phyloP scores from a whole-genome alignment of 2,113 vertebrate species.

The Eupsittula cactorum region DNA sequence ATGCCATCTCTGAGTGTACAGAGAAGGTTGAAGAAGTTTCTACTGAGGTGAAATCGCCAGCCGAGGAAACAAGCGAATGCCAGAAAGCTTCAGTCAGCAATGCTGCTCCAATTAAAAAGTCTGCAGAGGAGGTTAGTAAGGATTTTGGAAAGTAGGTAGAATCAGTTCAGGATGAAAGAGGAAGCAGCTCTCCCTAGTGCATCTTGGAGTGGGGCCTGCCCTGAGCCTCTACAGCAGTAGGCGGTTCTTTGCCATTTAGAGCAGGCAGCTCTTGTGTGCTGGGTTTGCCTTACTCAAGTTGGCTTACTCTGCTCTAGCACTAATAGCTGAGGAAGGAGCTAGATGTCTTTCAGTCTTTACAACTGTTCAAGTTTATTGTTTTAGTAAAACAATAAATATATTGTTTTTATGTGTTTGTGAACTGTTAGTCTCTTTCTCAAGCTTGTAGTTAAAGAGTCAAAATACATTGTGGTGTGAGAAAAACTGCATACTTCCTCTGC shows the following conservation, averaged over 20 bases:
- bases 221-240: background rate
- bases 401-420: background rate
- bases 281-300: background rate
- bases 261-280: background rate
- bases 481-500: background rate
- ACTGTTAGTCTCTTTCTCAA: background rate
- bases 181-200: background rate
- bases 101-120: background rate
- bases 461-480: background rate
- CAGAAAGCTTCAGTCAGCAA: slow-evolving; percentile 4
- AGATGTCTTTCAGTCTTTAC: background rate
- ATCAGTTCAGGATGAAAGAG: background rate
- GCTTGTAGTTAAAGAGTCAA: background rate
- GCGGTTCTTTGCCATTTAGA: background rate
- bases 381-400: background rate
- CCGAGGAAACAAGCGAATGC: background rate
- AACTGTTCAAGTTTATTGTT: background rate
- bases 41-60: slow-evolving; percentile 38
- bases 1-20: background rate
- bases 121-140: slow-evolving; percentile 68
- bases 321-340: background rate
- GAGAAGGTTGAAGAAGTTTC: slow-evolving; percentile 30
- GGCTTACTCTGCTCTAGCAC: background rate
- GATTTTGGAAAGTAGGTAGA: background rate
- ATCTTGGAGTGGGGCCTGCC: background rate